Conservation (phyloP, 2,797 vertebrate species). For the Chloroceryle amazona region DNA sequence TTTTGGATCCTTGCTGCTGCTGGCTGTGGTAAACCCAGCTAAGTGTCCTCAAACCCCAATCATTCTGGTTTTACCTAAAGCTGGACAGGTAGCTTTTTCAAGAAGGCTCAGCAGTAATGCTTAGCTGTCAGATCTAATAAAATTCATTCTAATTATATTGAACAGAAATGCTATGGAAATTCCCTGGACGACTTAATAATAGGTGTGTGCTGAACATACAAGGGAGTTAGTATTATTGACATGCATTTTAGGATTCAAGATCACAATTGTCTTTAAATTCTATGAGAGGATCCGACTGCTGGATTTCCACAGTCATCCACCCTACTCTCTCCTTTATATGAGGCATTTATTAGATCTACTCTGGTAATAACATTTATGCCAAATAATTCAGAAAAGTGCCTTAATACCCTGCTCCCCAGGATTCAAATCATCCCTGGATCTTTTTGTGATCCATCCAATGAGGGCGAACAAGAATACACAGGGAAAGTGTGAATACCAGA, state of each 20-base stretch:
- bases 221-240: neutral
- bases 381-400: neutral
- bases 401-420: neutral
- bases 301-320: neutral
- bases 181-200: neutral
- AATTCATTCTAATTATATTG: slow-evolving; percentile 31
- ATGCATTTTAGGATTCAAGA: neutral
- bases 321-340: neutral
- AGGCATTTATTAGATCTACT: neutral
- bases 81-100: slow-evolving; percentile 10
- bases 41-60: neutral
- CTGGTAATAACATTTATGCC: neutral
- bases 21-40: neutral
- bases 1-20: neutral
- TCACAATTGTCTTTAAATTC: neutral
- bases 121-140: slow-evolving; percentile 49
- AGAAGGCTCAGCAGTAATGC: neutral
- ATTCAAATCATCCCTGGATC: neutral
- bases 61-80: neutral
- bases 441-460: neutral
- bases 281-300: neutral
- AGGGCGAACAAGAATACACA: neutral
- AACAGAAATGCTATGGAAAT: slow-evolving; percentile 32
- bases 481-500: neutral
- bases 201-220: neutral